Conservation (phyloP, 2,888 invertebrate species). For the Drosophila ezoana region DNA sequence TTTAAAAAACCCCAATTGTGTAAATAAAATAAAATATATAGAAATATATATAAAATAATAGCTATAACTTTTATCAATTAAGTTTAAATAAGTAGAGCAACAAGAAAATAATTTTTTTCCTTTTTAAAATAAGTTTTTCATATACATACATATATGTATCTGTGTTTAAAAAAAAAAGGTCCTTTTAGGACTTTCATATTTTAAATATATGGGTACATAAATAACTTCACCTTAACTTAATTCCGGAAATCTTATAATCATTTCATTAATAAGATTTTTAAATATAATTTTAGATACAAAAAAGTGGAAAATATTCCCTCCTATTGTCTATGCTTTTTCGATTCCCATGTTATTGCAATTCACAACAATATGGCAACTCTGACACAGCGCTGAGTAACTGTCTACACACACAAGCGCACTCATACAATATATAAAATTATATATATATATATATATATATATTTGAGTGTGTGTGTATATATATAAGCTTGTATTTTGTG, state of each 20-base stretch:
- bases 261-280: not conserved
- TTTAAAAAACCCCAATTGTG: not conserved
- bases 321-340: constrained; percentile 27
- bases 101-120: no score
- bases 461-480: constrained; percentile 36
- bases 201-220: not conserved
- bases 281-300: not conserved
- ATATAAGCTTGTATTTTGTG: constrained; percentile 53
- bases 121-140: not conserved
- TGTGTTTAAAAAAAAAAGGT: no score
- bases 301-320: constrained; percentile 10
- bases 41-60: not conserved
- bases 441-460: constrained; percentile 32
- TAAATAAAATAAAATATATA: not conserved
- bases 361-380: constrained; percentile 66
- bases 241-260: not conserved
- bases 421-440: constrained; percentile 17
- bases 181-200: not conserved
- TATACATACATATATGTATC: no score
- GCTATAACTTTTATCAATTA: not conserved
- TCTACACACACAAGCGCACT: constrained; percentile 45
- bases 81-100: no score
- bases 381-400: constrained; percentile 68
- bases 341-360: constrained; percentile 21
- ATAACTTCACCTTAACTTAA: no score